Base-by-base conservation (phyloP, 1,140 invertebrate species). In the Aleiodes sp. region DNA sequence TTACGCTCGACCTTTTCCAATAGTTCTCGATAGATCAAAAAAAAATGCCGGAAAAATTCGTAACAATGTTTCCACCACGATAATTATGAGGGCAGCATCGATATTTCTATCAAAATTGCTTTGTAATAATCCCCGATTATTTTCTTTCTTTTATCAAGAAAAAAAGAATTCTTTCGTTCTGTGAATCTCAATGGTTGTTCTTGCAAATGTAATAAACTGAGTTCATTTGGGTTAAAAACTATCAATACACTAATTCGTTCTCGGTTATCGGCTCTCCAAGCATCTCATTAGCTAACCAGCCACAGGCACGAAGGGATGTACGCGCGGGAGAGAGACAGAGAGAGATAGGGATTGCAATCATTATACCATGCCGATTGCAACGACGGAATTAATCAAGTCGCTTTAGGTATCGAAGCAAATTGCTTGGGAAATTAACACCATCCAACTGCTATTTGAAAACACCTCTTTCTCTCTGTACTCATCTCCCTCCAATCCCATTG, bases 371-470 rank as follows among this genome's bases (percentile, higher is more conserved):
- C 21, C 21, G 19, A 52, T 52, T 52, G 46, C 21, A 24, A 10
- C 46, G 9, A 2, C 46, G 19, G 46, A 52, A 52, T 52, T 52
- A 52, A 52, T 52, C 46, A 52, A 52, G 19, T 52, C 16, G 46
- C 16, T 41, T 52, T 16, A 21, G 46, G 46, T 52, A 52, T 52
- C 46, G 19, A 52, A 52, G 46, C 46, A 52, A 52, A 52, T 52
- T 52, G 46, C 21, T 52, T 19, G 46, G 46, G 19, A 52, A 52
- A 52, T 52, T 21, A 52, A 52, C 46, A 52, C 21, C 10, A 21
- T 52, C 4, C 21, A 52, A 26, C 21, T 52, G 8, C 4, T 24
- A 21, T 3, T 52, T 9, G 26, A 52, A 52, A 52, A 52, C 26
- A 24, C 4, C 41, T n/a, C 3, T 2, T 21, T 52, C 46, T 12